Percentiles rank a stretch among this genome's conserved stretches.
These are phyloP conservation scores for Nesoenas mayeri DNA, from an alignment of 2,113 vertebrate species.

Conservation along the genomic window DNA sequence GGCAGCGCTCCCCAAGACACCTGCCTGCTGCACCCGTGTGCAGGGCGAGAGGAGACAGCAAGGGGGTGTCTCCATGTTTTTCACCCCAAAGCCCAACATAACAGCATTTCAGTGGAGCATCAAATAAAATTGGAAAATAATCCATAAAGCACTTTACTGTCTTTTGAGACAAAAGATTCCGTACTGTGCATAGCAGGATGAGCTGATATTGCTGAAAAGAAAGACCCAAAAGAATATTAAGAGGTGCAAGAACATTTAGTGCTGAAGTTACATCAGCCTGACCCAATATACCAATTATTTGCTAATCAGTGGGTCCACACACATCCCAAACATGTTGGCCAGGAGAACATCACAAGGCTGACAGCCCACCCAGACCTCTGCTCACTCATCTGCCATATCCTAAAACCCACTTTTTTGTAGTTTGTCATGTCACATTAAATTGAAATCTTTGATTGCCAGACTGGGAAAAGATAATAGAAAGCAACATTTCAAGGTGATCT, in stretches of 20 bases:
- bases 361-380: not conserved
- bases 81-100: not conserved
- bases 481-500: conserved; percentile 56
- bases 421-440: not conserved
- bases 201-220: not conserved
- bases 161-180: not conserved
- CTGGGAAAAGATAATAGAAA: conserved; percentile 19
- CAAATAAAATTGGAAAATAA: not conserved
- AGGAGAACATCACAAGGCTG: not conserved
- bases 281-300: not conserved
- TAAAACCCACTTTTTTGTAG: not conserved
- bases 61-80: not conserved
- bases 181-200: not conserved
- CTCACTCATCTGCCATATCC: not conserved
- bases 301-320: not conserved
- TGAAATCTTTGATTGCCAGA: conserved; percentile 9
- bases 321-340: not conserved
- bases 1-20: fast-evolving
- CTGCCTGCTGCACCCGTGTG: not conserved
- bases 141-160: not conserved
- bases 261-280: not conserved
- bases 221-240: not conserved
- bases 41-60: not conserved
- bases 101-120: not conserved
- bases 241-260: not conserved